phyloP scores from a whole-genome alignment of 2,888 invertebrate genomes.

The Oegoconia quadripuncta region DNA sequence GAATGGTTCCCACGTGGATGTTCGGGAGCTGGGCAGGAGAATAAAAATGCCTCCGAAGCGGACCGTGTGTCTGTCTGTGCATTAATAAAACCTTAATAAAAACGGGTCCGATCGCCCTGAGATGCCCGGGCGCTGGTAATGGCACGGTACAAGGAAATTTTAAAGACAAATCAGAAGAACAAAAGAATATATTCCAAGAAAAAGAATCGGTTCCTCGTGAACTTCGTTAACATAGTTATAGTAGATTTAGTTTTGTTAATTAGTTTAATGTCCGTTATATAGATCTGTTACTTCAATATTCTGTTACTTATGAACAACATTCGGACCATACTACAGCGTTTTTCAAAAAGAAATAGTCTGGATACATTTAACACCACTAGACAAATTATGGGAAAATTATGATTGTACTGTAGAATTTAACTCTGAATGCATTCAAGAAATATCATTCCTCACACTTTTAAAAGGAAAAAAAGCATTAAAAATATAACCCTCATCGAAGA shows the following conservation, averaged over 20 bases:
- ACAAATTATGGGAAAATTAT: neutral
- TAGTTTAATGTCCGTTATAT: no score
- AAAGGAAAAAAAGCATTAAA: slow-evolving; percentile 60
- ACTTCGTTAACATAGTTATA: no score
- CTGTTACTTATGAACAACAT: no score
- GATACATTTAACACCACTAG: neutral
- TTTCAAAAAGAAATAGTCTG: neutral
- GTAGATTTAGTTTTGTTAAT: no score
- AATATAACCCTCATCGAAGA: slow-evolving; percentile 73
- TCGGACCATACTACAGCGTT: no score
- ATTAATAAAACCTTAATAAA: slow-evolving; percentile 72
- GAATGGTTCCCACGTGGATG: slow-evolving; percentile 59
- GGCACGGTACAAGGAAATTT: slow-evolving; percentile 33
- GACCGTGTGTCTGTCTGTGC: slow-evolving; percentile 43
- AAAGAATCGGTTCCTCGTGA: no score
- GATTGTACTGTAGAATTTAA: slow-evolving; percentile 49
- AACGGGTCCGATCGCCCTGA: slow-evolving; percentile 57
- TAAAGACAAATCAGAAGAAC: slow-evolving; percentile 32
- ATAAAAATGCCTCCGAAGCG: slow-evolving; percentile 62
- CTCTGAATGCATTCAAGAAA: slow-evolving; percentile 67
- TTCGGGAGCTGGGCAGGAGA: slow-evolving; percentile 52
- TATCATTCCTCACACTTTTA: slow-evolving; percentile 69
- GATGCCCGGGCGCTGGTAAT: slow-evolving; percentile 54
- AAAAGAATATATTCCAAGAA: no score
- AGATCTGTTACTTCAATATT: no score